These are phyloP conservation scores for Megaceryle torquata DNA, from an alignment of 2,113 vertebrate species.

Conservation along the genomic window DNA sequence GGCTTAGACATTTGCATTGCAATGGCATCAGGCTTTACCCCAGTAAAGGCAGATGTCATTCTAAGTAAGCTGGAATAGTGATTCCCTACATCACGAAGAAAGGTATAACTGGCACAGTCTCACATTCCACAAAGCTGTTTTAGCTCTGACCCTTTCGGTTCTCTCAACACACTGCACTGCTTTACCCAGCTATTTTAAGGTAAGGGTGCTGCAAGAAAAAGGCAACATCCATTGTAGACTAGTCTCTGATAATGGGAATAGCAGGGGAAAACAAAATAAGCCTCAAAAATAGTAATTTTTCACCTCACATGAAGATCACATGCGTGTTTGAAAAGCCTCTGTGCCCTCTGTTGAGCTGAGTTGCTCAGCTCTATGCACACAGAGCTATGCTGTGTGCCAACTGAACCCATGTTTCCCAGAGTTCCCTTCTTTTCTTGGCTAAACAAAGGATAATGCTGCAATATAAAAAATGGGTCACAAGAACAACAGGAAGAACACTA, in stretches of 20 bases:
- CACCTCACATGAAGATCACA: neutral
- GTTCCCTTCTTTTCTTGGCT: neutral
- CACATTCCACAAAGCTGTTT: neutral
- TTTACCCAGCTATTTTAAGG: neutral
- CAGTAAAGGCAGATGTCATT: neutral
- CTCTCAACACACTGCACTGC: neutral
- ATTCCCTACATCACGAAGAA: neutral
- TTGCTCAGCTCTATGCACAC: neutral
- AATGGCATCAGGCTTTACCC: neutral
- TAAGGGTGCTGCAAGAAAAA: neutral
- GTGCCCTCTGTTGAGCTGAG: neutral
- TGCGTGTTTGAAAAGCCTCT: neutral
- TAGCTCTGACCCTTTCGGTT: neutral
- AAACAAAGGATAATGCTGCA: neutral
- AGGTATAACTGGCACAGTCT: neutral
- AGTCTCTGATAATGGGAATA: neutral
- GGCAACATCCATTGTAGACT: neutral
- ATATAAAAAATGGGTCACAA: neutral
- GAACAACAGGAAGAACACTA: neutral
- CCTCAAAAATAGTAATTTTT: neutral
- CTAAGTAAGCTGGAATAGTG: neutral
- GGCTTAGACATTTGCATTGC: neutral
- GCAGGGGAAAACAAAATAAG: no score
- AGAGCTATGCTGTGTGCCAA: no score
- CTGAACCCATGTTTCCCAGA: neutral